These are phyloP conservation scores for Mixornis gularis DNA, from an alignment of 2,113 vertebrate species.

Conservation along the genomic window DNA sequence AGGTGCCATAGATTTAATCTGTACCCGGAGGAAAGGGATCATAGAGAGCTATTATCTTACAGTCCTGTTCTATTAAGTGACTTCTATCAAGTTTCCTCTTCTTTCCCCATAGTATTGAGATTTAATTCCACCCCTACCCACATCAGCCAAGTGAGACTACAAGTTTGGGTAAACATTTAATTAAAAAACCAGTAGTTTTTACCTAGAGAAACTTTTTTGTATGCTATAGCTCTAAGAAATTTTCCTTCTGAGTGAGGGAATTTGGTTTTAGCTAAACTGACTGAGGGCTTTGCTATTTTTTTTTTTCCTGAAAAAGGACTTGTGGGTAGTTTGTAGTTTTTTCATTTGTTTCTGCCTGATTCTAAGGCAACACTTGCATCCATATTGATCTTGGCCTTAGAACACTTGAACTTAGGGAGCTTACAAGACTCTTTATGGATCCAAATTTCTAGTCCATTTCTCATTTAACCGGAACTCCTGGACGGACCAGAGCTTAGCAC, in stretches of 20 bases:
- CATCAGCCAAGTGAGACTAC: neutral
- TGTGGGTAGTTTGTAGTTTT: neutral
- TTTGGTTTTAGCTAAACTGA: neutral
- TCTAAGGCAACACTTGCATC: neutral
- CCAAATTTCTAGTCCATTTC: neutral
- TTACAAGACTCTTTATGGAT: neutral
- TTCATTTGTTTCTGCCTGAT: neutral
- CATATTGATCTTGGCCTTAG: neutral
- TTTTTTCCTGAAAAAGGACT: neutral
- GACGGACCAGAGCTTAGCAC: neutral
- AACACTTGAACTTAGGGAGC: neutral
- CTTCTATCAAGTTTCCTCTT: neutral
- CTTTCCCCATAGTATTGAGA: neutral
- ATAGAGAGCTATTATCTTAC: neutral
- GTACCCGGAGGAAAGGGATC: neutral
- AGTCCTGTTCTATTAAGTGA: neutral
- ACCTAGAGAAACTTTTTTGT: neutral
- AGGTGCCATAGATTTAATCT: neutral
- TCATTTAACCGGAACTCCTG: neutral
- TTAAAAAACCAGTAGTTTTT: neutral
- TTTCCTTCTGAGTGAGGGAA: neutral
- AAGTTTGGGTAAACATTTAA: neutral
- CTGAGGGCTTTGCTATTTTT: neutral
- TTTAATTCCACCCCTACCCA: neutral
- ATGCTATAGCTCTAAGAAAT: neutral